Conservation (phyloP, 2,113 vertebrate genomes). For the Platichthys stellatus region DNA sequence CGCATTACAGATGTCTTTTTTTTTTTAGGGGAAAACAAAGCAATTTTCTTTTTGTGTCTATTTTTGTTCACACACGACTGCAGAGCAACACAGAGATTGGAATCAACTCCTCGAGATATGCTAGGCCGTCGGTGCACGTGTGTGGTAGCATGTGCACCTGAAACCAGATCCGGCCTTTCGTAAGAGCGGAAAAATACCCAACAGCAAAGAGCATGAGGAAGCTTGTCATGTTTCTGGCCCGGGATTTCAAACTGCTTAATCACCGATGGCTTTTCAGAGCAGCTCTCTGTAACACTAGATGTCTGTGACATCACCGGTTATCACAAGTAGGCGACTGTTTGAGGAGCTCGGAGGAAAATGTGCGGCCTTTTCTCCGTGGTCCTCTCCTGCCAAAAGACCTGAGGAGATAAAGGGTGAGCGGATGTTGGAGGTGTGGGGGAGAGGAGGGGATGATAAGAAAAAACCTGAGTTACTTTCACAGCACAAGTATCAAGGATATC, state of each 20-base stretch:
- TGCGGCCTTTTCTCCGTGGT: neutral
- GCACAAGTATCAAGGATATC: conserved; percentile 20
- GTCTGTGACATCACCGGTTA: conserved; percentile 13
- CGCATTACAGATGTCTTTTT: conserved; percentile 61
- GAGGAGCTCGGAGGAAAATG: conserved; percentile 12
- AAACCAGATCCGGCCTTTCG: conserved; percentile 34
- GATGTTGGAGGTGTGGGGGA: conserved; percentile 35
- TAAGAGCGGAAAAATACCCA: conserved; percentile 52
- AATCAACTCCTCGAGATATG: conserved; percentile 1
- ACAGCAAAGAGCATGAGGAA: conserved; percentile 21
- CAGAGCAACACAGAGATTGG: conserved; percentile 18
- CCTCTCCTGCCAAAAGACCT: conserved; percentile 6
- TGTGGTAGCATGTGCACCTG: conserved; percentile 49
- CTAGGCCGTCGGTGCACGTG: conserved; percentile 12
- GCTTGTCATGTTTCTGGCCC: neutral
- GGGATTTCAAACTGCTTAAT: conserved; percentile 32
- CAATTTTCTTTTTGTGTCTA: conserved; percentile 17
- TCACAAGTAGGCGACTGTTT: neutral
- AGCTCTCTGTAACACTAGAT: conserved; percentile 4
- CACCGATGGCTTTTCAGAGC: conserved; percentile 3
- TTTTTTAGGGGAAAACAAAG: conserved; percentile 27
- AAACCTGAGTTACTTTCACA: conserved; percentile 1
- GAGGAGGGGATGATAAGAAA: too few relatives aligned
- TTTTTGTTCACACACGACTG: conserved; percentile 26
- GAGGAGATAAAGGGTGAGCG: conserved; percentile 1